Conservation (phyloP, 2,888 invertebrate genomes). For the Orthosia gracilis region DNA sequence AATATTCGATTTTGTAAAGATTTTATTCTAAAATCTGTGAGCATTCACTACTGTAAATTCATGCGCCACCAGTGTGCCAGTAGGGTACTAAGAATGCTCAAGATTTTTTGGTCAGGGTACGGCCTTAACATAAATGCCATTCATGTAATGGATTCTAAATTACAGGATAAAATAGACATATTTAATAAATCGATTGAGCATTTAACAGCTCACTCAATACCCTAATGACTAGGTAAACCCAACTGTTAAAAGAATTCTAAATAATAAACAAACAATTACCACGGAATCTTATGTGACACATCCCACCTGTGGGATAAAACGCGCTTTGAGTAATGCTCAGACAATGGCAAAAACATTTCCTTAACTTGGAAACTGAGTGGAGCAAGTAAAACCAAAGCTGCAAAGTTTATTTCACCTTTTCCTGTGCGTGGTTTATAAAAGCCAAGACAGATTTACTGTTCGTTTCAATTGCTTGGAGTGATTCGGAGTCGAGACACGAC, state of each 20-base stretch:
- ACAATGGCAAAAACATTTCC: constrained; percentile 25
- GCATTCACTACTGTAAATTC: too few relatives aligned
- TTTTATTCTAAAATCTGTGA: too few relatives aligned
- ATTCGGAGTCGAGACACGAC: constrained; percentile 31
- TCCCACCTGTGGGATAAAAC: constrained; percentile 38
- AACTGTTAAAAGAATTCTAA: constrained; percentile 1
- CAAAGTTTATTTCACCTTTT: constrained; percentile 46
- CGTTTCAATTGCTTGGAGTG: constrained; percentile 42
- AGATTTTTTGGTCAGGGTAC: too few relatives aligned
- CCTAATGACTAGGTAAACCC: constrained; percentile 21
- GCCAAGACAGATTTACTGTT: constrained; percentile 25
- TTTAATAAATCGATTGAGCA: constrained; percentile 17
- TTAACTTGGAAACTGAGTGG: constrained; percentile 32
- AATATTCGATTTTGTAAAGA: too few relatives aligned
- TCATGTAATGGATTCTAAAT: not conserved
- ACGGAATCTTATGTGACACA: constrained; percentile 33
- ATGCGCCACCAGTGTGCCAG: too few relatives aligned
- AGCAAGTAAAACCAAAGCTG: constrained; percentile 16
- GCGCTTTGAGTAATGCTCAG: constrained; percentile 16
- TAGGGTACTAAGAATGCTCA: too few relatives aligned
- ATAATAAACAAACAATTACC: constrained; percentile 25
- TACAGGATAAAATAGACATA: constrained; percentile 5
- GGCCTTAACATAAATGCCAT: not conserved
- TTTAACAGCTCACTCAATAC: not conserved
- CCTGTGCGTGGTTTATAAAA: constrained; percentile 62